Percentiles rank a stretch among this genome's conserved stretches.
Evolutionary conservation across 37 sponge, comb jelly and placozoan genomes (phyloP).

Genomic region (Agelas oroides): DNA sequence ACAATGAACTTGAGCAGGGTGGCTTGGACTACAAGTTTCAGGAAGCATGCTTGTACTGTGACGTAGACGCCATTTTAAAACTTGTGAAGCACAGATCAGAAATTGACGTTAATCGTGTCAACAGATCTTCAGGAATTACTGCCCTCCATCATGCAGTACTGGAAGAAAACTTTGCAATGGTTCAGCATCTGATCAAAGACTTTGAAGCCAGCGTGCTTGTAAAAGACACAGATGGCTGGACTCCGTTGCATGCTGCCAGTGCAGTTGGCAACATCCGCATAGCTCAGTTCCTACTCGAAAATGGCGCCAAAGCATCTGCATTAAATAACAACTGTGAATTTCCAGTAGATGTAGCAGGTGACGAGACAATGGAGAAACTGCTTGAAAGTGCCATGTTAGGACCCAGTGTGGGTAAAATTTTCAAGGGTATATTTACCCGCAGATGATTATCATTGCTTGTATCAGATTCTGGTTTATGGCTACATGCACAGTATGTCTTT

Average conservation of each 20-base stretch:
- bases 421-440: not conserved
- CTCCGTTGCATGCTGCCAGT: constrained; percentile 90
- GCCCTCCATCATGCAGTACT: constrained; percentile 86
- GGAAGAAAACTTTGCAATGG: constrained; percentile 85
- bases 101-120: constrained; percentile 81
- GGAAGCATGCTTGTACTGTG: constrained; percentile 73
- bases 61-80: constrained; percentile 68
- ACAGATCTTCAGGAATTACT: constrained; percentile 69
- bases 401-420: constrained; percentile 25
- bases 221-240: constrained; percentile 85
- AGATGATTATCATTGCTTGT: not conserved
- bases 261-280: constrained; percentile 84
- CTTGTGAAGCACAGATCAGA: constrained; percentile 59
- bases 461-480: not conserved
- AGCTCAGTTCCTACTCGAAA: constrained; percentile 88
- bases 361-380: constrained; percentile 73
- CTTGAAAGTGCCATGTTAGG: constrained; percentile 85
- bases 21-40: constrained; percentile 82
- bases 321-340: constrained; percentile 84
- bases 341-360: constrained; percentile 85
- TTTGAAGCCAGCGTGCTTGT: constrained; percentile 68
- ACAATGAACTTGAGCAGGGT: constrained; percentile 66
- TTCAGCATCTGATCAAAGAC: constrained; percentile 78
- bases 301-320: constrained; percentile 81
- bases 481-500: too few species aligned